Evolutionary conservation across 2,888 invertebrate species (phyloP).

Genomic region (Alloscopus bannaensis): DNA sequence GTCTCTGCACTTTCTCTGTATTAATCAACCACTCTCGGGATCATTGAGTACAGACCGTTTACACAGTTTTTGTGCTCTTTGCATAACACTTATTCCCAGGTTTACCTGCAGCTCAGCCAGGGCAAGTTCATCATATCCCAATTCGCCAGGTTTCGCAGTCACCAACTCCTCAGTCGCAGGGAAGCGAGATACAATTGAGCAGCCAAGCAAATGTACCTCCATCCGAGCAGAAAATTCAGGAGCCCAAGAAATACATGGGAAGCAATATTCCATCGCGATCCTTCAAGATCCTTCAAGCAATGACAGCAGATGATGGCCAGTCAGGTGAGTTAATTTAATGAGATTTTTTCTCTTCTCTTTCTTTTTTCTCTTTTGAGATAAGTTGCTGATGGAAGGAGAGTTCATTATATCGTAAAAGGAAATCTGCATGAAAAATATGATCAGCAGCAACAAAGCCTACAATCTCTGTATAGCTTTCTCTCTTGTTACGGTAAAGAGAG

Average conservation of each 20-base stretch:
- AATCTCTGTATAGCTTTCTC: no score
- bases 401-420: no score
- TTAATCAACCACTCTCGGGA: no score
- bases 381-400: no score
- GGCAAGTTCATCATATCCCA: conserved; percentile 69
- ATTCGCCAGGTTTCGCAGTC: conserved; percentile 68
- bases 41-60: no score
- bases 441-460: no score
- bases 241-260: conserved; percentile 85
- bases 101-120: conserved; percentile 26
- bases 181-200: conserved; percentile 51
- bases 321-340: conserved; percentile 67
- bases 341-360: not conserved
- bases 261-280: conserved; percentile 88
- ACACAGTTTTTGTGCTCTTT: not conserved
- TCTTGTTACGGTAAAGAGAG: no score
- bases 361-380: no score
- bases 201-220: conserved; percentile 77
- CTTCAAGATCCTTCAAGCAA: conserved; percentile 86
- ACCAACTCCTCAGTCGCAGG: conserved; percentile 59
- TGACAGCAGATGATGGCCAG: conserved; percentile 82
- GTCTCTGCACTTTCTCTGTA: conserved; percentile 2
- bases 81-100: conserved; percentile 21
- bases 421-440: conserved; percentile 28
- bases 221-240: conserved; percentile 81